A percentile compares a stretch with the other conserved stretches of the same genome.
phyloP scores from a whole-genome alignment of 2,797 vertebrate genomes.

The Amblyopsis hoosieri region DNA sequence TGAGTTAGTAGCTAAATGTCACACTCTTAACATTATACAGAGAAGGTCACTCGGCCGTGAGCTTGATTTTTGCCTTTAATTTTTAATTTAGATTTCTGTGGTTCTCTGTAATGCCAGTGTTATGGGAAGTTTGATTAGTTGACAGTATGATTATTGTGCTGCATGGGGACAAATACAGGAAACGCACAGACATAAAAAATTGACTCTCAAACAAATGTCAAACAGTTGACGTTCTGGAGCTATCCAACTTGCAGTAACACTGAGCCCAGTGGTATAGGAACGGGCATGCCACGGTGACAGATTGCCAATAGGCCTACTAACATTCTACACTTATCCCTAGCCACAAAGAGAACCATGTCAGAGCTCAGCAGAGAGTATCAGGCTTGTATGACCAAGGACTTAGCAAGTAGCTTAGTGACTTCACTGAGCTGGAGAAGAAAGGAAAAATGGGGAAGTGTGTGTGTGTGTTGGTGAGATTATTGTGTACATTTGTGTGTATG shows the following conservation, averaged over 20 bases:
- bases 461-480: conserved; percentile 6
- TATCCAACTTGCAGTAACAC: conserved; percentile 30
- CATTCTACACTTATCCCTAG: conserved; percentile 48
- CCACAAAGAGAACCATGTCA: conserved; percentile 69
- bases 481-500: conserved; percentile 5
- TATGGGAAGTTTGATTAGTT: not conserved
- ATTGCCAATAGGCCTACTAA: conserved; percentile 34
- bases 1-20: too few species aligned
- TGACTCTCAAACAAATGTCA: not conserved
- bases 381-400: conserved; percentile 64
- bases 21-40: too few species aligned
- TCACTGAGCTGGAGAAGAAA: conserved; percentile 21
- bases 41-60: not conserved
- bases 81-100: not conserved
- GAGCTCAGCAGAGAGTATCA: conserved; percentile 61
- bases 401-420: conserved; percentile 64
- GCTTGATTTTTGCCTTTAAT: not conserved
- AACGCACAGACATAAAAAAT: not conserved
- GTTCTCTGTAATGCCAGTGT: not conserved
- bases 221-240: conserved; percentile 46
- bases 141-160: not conserved
- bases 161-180: not conserved
- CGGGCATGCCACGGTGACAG: conserved; percentile 40
- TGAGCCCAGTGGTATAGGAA: conserved; percentile 49
- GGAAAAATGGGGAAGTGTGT: conserved; percentile 39